Evolutionary conservation across 2,797 vertebrate genomes (phyloP), one percentile per base, ranked within the genome.

Genomic region (Alauda arvensis): DNA sequence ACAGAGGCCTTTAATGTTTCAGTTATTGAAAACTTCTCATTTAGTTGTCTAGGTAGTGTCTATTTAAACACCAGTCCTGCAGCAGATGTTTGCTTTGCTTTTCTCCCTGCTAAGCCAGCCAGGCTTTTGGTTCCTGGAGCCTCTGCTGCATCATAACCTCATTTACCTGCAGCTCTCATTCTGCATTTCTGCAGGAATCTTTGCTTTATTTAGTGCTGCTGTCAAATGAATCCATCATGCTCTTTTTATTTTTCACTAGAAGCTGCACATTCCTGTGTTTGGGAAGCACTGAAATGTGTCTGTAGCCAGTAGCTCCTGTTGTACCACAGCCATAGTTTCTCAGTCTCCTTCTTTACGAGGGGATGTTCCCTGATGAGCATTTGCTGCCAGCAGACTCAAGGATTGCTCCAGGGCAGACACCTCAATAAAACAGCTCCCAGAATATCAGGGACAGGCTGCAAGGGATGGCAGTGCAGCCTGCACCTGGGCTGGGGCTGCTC

Each of bases 1-100:
- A 60, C 45, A 55, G 77, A 40, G 61, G 52, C 76, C 70, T 93
- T 91, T 89, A 77, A 83, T 45, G 20, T 69, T 77, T 53, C 34
- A 31, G 20, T 69, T 87, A 51, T 3, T 80, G 85, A 86, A 88
- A 93, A 69, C 16, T 10, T 40, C 56, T 91, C 76, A 19, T 83
- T 90, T 85, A 74, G 88, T 71, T 83, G 76, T 55, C 76, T 61
- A 40, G 59, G 57, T 55, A 14, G 48, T 15, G 10, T 79, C 77
- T 92, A 0, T 49, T 88, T 70, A 55, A 62, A 59, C n/a, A 8
- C 34, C 25, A 33, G 39, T 62, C 48, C 61, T 83, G 49, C 45
- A 49, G 80, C 72, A 85, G 80, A 56, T 74, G 29, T 53, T 88
- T 83, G 76, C 67, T 91, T 84, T 85, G 57, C 75, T 63, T 88